Evolutionary conservation across 2,888 invertebrate genomes (phyloP).

Genomic region (Erannis defoliaria): DNA sequence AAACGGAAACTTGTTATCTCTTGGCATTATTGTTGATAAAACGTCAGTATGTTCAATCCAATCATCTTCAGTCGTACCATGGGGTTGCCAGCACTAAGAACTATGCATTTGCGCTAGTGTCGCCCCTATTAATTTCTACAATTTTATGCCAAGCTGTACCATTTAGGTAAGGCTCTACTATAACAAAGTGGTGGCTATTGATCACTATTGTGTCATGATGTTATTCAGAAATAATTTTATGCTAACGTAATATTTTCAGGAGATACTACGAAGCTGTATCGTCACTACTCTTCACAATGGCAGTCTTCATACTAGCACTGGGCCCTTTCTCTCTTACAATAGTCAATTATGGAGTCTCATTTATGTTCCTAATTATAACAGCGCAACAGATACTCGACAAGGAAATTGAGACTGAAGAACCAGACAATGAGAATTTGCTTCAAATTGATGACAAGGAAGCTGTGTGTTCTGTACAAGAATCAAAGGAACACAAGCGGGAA

Average conservation of each 20-base stretch:
- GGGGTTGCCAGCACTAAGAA: too few relatives aligned
- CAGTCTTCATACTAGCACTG: conserved; percentile 85
- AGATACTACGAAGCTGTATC: conserved; percentile 76
- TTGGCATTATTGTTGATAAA: too few relatives aligned
- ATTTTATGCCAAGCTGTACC: too few relatives aligned
- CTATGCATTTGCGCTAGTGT: too few relatives aligned
- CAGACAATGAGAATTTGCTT: conserved; percentile 6
- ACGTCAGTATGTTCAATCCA: too few relatives aligned
- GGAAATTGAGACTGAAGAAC: conserved; percentile 40
- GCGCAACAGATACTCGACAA: conserved; percentile 84
- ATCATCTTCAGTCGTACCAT: too few relatives aligned
- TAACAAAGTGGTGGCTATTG: too few relatives aligned
- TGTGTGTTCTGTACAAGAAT: conserved; percentile 1
- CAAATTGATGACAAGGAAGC: conserved; percentile 15
- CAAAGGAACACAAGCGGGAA: not conserved
- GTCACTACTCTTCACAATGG: conserved; percentile 81
- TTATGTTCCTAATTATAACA: conserved; percentile 84
- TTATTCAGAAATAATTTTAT: not conserved
- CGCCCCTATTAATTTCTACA: too few relatives aligned
- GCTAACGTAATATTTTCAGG: conserved; percentile 67
- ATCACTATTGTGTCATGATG: too few relatives aligned
- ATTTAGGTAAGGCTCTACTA: too few relatives aligned
- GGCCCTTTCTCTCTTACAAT: conserved; percentile 87
- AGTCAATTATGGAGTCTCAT: conserved; percentile 86
- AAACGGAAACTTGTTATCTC: too few relatives aligned